Percentiles rank a stretch among this genome's conserved stretches.
Conservation (phyloP, 1,140 invertebrate species). For the Eupeodes corollae region DNA sequence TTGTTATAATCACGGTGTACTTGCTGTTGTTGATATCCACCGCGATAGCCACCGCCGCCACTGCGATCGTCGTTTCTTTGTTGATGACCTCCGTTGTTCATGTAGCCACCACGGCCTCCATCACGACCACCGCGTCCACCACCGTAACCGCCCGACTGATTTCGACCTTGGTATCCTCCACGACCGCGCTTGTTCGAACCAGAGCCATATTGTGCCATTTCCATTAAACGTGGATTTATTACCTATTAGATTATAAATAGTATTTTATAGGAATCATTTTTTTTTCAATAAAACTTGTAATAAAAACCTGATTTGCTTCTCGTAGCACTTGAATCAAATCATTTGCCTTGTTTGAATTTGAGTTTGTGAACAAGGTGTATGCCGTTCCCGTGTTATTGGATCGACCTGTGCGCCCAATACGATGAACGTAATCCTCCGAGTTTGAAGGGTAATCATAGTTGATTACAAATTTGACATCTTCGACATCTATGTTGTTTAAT, state of each 20-base stretch:
- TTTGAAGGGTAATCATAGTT: slow-evolving; percentile 99
- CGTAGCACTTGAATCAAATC: slow-evolving; percentile 85
- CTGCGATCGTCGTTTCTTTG: slow-evolving; percentile 6
- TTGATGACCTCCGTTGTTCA: slow-evolving; percentile 3
- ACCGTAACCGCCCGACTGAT: slow-evolving; percentile 6
- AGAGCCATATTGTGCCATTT: slow-evolving; percentile 35
- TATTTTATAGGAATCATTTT: slow-evolving; percentile 37
- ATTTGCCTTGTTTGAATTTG: slow-evolving; percentile 82
- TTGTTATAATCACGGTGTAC: slow-evolving; percentile 1
- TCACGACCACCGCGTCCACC: not conserved
- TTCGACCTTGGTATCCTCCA: slow-evolving; percentile 23
- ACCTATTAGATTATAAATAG: slow-evolving; percentile 34
- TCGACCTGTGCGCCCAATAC: slow-evolving; percentile 95
- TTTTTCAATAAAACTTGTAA: not conserved
- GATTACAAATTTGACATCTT: slow-evolving; percentile 99
- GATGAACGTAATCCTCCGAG: slow-evolving; percentile 99
- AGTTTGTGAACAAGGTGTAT: slow-evolving; percentile 95
- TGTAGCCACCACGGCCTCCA: not conserved
- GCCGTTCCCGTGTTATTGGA: slow-evolving; percentile 89
- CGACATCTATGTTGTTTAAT: slow-evolving; percentile 71
- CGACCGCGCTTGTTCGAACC: slow-evolving; percentile 11
- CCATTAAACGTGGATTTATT: slow-evolving; percentile 46
- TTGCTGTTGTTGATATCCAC: slow-evolving; percentile 5
- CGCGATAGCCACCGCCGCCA: slow-evolving; percentile 7
- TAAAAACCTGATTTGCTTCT: slow-evolving; percentile 85